These are phyloP conservation scores for Drosophila meridionalis DNA, from an alignment of 2,888 invertebrate species.

Conservation along the genomic window DNA sequence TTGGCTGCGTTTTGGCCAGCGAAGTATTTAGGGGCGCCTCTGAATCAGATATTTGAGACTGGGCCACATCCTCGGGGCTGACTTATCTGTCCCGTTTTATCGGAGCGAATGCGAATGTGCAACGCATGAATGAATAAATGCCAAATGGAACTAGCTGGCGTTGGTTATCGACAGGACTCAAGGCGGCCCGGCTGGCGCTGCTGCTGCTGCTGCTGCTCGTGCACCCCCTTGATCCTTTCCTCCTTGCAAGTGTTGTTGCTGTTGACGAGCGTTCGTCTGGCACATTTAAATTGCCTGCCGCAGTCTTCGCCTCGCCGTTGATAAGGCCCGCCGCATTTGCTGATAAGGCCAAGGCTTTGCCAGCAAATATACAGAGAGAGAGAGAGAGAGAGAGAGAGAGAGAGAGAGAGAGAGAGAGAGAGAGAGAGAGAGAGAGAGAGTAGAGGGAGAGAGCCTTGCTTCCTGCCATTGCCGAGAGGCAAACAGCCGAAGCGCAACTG, in stretches of 20 bases:
- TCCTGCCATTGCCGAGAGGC: constrained; percentile 56
- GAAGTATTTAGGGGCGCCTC: constrained; percentile 34
- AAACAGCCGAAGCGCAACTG: constrained; percentile 65
- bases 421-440: constrained; percentile 7
- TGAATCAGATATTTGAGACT: constrained; percentile 65
- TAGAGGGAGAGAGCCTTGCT: constrained; percentile 39
- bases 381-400: constrained; percentile 3
- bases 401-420: constrained; percentile 17
- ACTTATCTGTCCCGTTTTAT: constrained; percentile 64
- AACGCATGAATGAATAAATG: constrained; percentile 77
- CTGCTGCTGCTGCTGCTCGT: constrained; percentile 8
- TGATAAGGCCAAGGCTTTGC: constrained; percentile 52
- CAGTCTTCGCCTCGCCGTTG: constrained; percentile 43
- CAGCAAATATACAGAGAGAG: constrained; percentile 30
- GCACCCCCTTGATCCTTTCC: constrained; percentile 13
- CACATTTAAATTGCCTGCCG: constrained; percentile 68
- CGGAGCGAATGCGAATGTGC: constrained; percentile 65
- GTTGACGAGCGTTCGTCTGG: constrained; percentile 44
- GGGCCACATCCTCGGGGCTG: constrained; percentile 61
- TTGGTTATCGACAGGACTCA: constrained; percentile 53
- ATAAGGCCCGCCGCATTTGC: constrained; percentile 53
- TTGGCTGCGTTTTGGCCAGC: constrained; percentile 17
- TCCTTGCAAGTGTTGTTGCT: constrained; percentile 24
- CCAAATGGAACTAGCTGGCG: constrained; percentile 46
- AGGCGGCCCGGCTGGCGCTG: constrained; percentile 30